phyloP scores from a whole-genome alignment of 1,140 invertebrate genomes.

The Diploscapter pachys region DNA sequence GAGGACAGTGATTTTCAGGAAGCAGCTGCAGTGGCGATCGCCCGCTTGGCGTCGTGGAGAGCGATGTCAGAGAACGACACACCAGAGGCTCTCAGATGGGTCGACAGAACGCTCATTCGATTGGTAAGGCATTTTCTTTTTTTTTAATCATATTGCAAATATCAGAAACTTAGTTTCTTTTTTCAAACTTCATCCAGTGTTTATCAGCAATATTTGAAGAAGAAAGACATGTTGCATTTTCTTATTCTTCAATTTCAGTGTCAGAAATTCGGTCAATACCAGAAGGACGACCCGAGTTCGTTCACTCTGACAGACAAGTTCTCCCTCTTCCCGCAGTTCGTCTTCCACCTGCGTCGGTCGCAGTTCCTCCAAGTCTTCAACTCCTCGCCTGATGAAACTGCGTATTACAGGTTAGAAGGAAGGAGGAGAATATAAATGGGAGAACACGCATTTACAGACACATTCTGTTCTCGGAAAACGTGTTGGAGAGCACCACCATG shows the following conservation, averaged over 20 bases:
- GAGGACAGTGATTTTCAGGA: constrained; percentile 32
- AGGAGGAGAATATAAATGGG: constrained; percentile 2
- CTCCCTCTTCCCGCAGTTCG: constrained; percentile 96
- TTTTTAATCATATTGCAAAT: constrained; percentile 14
- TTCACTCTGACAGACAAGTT: constrained; percentile 94
- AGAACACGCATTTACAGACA: constrained; percentile 70
- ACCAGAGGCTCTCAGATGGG: constrained; percentile 93
- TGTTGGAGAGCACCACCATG: constrained; percentile 96
- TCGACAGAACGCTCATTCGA: constrained; percentile 93
- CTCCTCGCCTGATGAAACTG: constrained; percentile 99
- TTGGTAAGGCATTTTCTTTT: constrained; percentile 68
- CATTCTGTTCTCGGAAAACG: constrained; percentile 92
- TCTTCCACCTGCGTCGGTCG: constrained; percentile 95
- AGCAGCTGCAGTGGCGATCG: constrained; percentile 92
- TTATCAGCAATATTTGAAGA: too few relatives aligned
- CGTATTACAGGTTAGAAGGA: constrained; percentile 83
- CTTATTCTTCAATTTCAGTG: constrained; percentile 63
- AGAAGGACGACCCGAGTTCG: constrained; percentile 92
- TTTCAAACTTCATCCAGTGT: constrained; percentile 22
- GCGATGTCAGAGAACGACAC: constrained; percentile 89
- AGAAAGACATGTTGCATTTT: constrained; percentile 64
- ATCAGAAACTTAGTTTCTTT: constrained; percentile 34
- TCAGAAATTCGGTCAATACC: constrained; percentile 97
- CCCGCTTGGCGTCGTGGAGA: constrained; percentile 87
- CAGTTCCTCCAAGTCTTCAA: constrained; percentile 99